Base-by-base conservation (phyloP, 2,888 invertebrate species). In the Muschampia plurimacula region DNA sequence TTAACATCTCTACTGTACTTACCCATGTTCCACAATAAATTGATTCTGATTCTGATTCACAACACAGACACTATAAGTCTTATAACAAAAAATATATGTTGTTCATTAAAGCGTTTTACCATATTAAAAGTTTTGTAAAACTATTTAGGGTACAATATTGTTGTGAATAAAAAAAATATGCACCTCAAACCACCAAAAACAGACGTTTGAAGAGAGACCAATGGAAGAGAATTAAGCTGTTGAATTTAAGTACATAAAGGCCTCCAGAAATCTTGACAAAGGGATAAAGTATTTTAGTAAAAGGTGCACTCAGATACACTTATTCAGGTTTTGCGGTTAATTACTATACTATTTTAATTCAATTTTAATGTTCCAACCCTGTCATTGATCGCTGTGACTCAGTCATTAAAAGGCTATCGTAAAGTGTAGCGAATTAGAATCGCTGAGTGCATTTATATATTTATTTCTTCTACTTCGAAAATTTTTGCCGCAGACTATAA, bases 361-460 rank as follows among this genome's bases (percentile, higher is more conserved):
- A 70, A 59, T 70, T 70, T 70, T 70, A 70, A 70, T 70, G 59
- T 41, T 46, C 12, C 55, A 10, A 66, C 39, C 39, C 55, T 36
- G 22, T n/a, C 59, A 57, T 59, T 62, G 69, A 69, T 70, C 9
- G 69, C 52, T 28, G 44, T 59, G 70, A 70, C 46, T 70, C 70
- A 70, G 36, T 64, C 36, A n/a, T 66, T 60, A 66, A 46, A 71
- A 28, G 46, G 39, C 59, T 49, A 59, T 66, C 39, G 59, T 66
- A 66, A 67, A 66, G 71, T 67, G 71, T 66, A 71, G 52, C 71
- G 60, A 71, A 71, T 71, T 66, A 62, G 52, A 62, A 41, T 59
- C 59, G 66, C 71, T 66, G 71, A 71, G 60, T 49, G 71, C 70
- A 59, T 46, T 65, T 57, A 64, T 41, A 1, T 46, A 9, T n/a